Percentiles rank a stretch among this genome's conserved stretches.
Evolutionary conservation across 2,888 invertebrate genomes (phyloP).

Genomic region (Drosophila rellima): DNA sequence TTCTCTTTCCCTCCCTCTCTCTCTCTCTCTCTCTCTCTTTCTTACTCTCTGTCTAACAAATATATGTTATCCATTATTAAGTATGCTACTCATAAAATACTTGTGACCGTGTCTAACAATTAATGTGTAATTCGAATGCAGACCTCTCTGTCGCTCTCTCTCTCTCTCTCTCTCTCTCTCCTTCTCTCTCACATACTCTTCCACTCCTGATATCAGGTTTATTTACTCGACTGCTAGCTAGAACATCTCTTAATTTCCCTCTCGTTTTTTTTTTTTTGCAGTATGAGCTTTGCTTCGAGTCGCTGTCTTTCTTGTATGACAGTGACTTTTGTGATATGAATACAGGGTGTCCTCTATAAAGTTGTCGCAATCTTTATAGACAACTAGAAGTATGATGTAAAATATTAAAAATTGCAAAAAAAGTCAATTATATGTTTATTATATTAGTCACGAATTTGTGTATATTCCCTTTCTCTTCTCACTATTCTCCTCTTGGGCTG

Average conservation of each 20-base stretch:
- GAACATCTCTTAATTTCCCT: neutral
- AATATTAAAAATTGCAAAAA: no score
- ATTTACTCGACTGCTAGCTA: constrained; percentile 14
- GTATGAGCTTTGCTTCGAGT: neutral
- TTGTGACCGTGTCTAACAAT: constrained; percentile 47
- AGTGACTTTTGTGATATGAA: neutral
- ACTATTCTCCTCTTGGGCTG: neutral
- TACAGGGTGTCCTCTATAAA: neutral
- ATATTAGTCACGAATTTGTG: neutral
- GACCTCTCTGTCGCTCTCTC: constrained; percentile 33
- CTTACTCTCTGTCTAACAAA: constrained; percentile 4
- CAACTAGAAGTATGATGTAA: no score
- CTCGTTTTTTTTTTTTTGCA: neutral
- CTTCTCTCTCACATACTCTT: constrained; percentile 11
- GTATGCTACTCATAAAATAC: constrained; percentile 29
- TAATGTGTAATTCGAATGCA: constrained; percentile 61
- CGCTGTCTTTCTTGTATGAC: neutral
- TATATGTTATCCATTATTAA: constrained; percentile 34
- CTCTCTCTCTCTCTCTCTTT: neutral
- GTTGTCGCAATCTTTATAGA: no score
- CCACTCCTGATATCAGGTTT: constrained; percentile 7
- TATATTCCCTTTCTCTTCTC: neutral
- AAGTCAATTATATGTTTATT: neutral
- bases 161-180: constrained; percentile 31
- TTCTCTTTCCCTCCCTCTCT: constrained; percentile 14